A percentile compares a stretch with the other conserved stretches of the same genome.
phyloP scores from a whole-genome alignment of 2,797 vertebrate genomes.

The Glyptemys insculpta region DNA sequence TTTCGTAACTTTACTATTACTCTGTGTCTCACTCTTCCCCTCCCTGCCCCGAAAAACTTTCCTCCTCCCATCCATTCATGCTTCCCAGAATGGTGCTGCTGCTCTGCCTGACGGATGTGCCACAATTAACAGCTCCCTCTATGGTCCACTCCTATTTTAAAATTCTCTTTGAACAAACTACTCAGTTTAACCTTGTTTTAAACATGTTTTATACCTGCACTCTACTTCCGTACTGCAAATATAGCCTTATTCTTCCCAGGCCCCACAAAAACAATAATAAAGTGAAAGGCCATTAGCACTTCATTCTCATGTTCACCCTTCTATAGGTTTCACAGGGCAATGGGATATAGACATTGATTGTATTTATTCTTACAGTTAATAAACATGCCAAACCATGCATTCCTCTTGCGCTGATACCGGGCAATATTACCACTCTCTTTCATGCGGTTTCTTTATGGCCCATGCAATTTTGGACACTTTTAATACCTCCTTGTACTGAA shows the following conservation, averaged over 20 bases:
- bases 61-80: neutral
- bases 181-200: neutral
- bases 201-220: neutral
- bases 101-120: neutral
- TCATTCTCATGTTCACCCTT: neutral
- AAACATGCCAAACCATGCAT: neutral
- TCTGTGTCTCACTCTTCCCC: neutral
- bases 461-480: slow-evolving; percentile 8
- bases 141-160: neutral
- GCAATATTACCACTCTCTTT: neutral
- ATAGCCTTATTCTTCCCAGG: neutral
- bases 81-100: neutral
- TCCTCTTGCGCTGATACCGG: neutral
- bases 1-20: neutral
- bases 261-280: neutral
- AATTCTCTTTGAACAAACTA: neutral
- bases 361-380: neutral
- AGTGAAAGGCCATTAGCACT: neutral
- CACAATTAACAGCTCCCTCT: neutral
- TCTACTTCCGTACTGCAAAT: neutral
- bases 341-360: neutral
- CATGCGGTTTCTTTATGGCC: neutral
- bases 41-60: neutral
- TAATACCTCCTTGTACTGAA: neutral
- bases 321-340: neutral